Evolutionary conservation across 1,140 invertebrate genomes (phyloP), one percentile per base, ranked within the genome.

Genomic region (Eueides isabella): DNA sequence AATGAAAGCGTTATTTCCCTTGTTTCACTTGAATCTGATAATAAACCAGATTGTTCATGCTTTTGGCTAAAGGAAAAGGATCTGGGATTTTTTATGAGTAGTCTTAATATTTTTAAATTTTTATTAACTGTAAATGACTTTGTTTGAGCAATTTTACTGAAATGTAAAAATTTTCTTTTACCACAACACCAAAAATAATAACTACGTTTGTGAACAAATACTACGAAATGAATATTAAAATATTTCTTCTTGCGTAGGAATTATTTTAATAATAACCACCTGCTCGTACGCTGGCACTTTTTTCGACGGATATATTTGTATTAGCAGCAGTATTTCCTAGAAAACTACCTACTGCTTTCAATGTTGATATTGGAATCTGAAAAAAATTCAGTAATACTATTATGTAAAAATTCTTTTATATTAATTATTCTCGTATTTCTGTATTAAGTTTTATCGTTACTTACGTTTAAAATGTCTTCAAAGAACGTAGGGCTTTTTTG

Each of bases 351-450:
- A 93, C 91, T 19, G 91, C 87, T 76, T 85, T 89, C 65, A 93
- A 76, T 16, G 89, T 84, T 26, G 89, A 87, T 78, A 93, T 92
- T 3, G 91, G 91, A 71, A 93, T 93, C 91, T 93, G 85, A 19
- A 85, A 88, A 79, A 61, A 76, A 29, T 61, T n/a, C 7, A 0
- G 7, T 0, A n/a, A 48, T n/a, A n/a, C n/a, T n/a, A n/a, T n/a
- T n/a, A n/a, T n/a, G n/a, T n/a, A 48, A 44, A 48, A 12, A n/a
- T n/a, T n/a, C n/a, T n/a, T n/a, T n/a, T 26, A 26, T 12, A 23
- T 64, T 68, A 19, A 1, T 12, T 63, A 19, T n/a, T 9, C 23
- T 30, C 7, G 28, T 30, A 63, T 31, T 55, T 26, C 3, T 11
- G 9, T 26, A 19, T 12, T 55, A 11, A 26, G 5, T n/a, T 55